These are phyloP conservation scores for Trissolcus basalis DNA, from an alignment of 1,140 invertebrate genomes.

Conservation along the genomic window DNA sequence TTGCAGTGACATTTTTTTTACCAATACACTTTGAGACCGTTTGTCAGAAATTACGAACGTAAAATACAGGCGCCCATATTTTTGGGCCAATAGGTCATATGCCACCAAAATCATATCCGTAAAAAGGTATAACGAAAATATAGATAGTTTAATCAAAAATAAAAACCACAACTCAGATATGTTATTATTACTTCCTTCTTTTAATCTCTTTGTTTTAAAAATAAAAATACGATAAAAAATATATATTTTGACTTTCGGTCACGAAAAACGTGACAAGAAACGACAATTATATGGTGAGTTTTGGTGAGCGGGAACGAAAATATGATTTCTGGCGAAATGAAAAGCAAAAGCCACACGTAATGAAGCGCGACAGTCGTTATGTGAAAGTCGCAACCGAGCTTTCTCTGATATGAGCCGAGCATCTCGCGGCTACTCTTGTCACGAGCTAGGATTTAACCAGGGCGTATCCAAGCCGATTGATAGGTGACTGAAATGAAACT, in stretches of 20 bases:
- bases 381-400: constrained; percentile 37
- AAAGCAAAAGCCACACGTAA: constrained; percentile 17
- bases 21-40: constrained; percentile 9
- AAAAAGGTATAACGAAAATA: too few species aligned
- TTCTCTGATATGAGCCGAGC: constrained; percentile 31
- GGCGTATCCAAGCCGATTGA: constrained; percentile 33
- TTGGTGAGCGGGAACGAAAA: constrained; percentile 14
- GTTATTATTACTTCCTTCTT: too few species aligned
- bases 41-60: background rate
- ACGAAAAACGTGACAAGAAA: too few species aligned
- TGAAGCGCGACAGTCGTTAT: constrained; percentile 36
- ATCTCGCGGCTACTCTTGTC: constrained; percentile 20
- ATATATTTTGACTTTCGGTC: too few species aligned
- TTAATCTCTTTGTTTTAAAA: too few species aligned
- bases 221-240: too few species aligned
- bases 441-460: constrained; percentile 36
- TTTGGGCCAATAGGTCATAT: background rate
- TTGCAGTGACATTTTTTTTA: constrained; percentile 46
- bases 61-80: constrained; percentile 3
- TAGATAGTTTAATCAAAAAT: too few species aligned
- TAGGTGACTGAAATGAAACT: constrained; percentile 33
- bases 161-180: too few species aligned
- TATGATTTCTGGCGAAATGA: constrained; percentile 11
- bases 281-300: background rate
- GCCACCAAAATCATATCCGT: too few species aligned